Conservation (phyloP, 1,140 invertebrate species). For the Octopus sinensis region DNA sequence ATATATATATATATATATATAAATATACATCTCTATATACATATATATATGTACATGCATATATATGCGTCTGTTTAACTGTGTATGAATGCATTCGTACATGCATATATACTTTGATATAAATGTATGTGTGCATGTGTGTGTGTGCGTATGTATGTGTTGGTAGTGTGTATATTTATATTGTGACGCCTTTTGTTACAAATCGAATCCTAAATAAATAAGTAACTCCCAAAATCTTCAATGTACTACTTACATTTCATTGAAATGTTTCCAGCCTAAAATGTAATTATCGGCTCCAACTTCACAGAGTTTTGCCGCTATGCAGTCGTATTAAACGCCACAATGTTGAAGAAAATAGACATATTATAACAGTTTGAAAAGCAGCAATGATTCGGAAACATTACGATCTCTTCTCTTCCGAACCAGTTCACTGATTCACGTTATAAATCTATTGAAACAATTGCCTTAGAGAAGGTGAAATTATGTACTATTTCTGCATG, state of each 20-base stretch:
- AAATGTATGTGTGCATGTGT: constrained; percentile 26
- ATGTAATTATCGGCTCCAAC: too few relatives aligned
- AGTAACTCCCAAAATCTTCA: too few relatives aligned
- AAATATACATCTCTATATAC: not conserved
- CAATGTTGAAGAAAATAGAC: too few relatives aligned
- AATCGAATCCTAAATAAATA: too few relatives aligned
- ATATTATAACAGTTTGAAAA: too few relatives aligned
- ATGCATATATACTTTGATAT: constrained; percentile 24
- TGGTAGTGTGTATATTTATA: constrained; percentile 22
- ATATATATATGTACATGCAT: not conserved
- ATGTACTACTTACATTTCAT: too few relatives aligned
- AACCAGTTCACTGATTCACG: constrained; percentile 18
- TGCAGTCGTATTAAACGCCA: too few relatives aligned
- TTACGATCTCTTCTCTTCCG: constrained; percentile 27
- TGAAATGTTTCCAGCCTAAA: too few relatives aligned
- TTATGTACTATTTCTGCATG: too few relatives aligned
- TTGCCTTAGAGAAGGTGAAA: not conserved
- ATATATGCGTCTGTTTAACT: constrained; percentile 21
- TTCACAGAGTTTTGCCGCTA: too few relatives aligned
- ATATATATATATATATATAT: too few relatives aligned
- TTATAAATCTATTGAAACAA: constrained; percentile 27
- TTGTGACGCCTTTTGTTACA: constrained; percentile 28
- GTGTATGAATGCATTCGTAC: constrained; percentile 22
- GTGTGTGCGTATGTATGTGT: constrained; percentile 30
- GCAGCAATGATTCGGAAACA: constrained; percentile 18